Base-by-base conservation (phyloP, 35 echinoderm and acorn worm species). In the Apostichopus californicus region DNA sequence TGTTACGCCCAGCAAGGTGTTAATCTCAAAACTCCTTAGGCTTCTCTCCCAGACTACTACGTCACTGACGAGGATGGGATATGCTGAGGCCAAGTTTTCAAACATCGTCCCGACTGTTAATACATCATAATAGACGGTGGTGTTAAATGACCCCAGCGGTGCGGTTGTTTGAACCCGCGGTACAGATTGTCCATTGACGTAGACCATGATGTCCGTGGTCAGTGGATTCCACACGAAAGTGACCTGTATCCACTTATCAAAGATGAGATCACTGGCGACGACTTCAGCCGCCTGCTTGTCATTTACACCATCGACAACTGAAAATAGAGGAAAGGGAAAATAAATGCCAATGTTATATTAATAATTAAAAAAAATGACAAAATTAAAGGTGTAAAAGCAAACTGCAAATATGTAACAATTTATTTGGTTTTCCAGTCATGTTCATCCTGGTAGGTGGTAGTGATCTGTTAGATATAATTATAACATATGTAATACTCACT, bases 11-110 rank as follows among this genome's bases (percentile, higher is more conserved):
- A 98, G 73, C 24, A 95, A 82, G 1, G 80, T 73, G 64, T 98
- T 88, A 13, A 65, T 71, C 79, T 98, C 96, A 77, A 92, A 95
- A 75, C 77, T 71, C 14, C 87, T 80, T 14, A 98, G 77, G 8
- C 70, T 56, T 14, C 96, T 83, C n/a, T 95, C 89, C 96, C 96
- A 98, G 2, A 95, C 72, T 3, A 98, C 96, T 10, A 98, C 61
- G 79, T 98, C 96, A 53, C 73, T 95, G 52, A 89, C 58, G 54
- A 77, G 70, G 7, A 94, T 60, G 0, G 96, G 92, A 78, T 78
- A 92, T 0, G 92, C 94, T 10, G 86, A 85, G 8, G 82, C 61
- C 56, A 63, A 17, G 23, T 84, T 83, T 21, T 70, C 20, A 57
- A 90, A 96, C 86, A 75, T 22, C 3, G 95, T 83, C 6, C 95